Conservation (phyloP, 2,113 vertebrate genomes). For the Xiphophorus couchianus region DNA sequence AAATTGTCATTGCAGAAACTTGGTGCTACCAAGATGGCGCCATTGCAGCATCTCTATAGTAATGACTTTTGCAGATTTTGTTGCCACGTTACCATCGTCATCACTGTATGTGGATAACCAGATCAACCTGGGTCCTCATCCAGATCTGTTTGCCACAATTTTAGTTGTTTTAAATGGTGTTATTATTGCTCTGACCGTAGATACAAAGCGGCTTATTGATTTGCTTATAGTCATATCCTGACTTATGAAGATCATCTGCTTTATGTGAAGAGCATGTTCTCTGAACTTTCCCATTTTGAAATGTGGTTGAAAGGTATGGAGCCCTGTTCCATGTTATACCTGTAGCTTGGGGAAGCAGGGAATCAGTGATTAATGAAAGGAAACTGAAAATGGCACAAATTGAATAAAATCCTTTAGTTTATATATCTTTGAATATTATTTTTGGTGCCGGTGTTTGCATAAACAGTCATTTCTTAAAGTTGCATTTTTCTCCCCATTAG, state of each 20-base stretch:
- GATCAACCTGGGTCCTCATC: not conserved
- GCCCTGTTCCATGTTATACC: not conserved
- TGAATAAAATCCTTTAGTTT: not conserved
- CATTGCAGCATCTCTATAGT: not conserved
- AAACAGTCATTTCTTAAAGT: too few species aligned
- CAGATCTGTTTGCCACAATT: not conserved
- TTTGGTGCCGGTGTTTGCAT: too few species aligned
- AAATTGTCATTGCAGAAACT: not conserved
- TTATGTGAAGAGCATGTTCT: not conserved
- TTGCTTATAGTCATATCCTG: not conserved
- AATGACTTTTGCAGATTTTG: not conserved
- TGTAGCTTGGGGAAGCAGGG: too few species aligned
- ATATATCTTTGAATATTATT: too few species aligned
- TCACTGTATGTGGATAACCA: not conserved
- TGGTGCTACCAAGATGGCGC: not conserved
- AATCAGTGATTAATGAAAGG: not conserved
- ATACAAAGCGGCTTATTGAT: not conserved
- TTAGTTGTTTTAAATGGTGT: not conserved
- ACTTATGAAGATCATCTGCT: not conserved
- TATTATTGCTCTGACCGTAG: not conserved
- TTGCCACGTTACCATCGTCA: not conserved
- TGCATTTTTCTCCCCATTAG: too few species aligned
- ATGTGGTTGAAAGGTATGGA: not conserved
- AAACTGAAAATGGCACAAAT: not conserved
- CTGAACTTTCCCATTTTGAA: not conserved